These are phyloP conservation scores for Volucella inflata DNA, from an alignment of 2,888 invertebrate genomes.

Conservation along the genomic window DNA sequence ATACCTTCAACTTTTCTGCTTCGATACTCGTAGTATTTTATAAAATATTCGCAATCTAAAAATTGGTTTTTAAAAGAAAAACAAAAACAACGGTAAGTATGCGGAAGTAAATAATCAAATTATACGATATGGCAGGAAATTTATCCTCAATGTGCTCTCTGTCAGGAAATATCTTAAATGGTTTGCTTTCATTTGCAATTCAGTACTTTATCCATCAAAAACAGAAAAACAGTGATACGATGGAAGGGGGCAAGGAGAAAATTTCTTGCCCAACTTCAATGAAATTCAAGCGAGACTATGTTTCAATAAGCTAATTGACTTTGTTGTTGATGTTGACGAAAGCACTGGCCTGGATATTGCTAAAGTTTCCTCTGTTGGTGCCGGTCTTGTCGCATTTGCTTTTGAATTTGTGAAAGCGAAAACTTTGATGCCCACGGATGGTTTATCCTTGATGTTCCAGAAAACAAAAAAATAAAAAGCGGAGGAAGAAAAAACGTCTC, in stretches of 20 bases:
- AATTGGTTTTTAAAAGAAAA: background rate
- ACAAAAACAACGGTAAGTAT: background rate
- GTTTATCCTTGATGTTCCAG: slow-evolving; percentile 9
- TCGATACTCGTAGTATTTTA: too few relatives aligned
- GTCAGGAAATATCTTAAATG: background rate
- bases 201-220: slow-evolving; percentile 3
- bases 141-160: background rate
- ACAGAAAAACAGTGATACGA: background rate
- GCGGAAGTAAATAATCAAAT: slow-evolving; percentile 26
- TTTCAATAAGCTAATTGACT: slow-evolving; percentile 50
- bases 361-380: background rate
- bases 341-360: slow-evolving; percentile 37
- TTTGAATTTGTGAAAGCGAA: background rate
- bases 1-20: too few relatives aligned
- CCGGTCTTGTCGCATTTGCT: background rate
- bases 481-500: background rate
- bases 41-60: too few relatives aligned
- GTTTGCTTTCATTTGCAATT: slow-evolving; percentile 9
- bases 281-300: slow-evolving; percentile 14
- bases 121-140: background rate
- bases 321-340: slow-evolving; percentile 40
- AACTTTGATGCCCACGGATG: slow-evolving; percentile 28
- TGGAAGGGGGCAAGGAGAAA: background rate
- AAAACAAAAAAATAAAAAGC: background rate
- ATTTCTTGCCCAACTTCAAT: slow-evolving; percentile 19